Conservation (phyloP, 2,797 vertebrate genomes). For the Acanthopagrus latus region DNA sequence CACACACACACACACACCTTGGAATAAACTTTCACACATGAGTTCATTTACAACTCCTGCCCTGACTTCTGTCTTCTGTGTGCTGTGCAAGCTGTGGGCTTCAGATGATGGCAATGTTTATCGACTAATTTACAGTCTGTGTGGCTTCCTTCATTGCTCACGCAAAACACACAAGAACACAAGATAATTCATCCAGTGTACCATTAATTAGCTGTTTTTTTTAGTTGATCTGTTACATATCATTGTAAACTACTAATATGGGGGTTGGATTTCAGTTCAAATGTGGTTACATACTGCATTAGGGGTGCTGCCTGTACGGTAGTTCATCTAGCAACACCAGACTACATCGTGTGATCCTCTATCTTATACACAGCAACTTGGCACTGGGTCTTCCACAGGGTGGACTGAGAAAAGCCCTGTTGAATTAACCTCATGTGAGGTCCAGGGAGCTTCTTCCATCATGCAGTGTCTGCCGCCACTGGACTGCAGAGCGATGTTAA, state of each 20-base stretch:
- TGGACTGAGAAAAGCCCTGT: background rate
- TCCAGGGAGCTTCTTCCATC: background rate
- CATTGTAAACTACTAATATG: background rate
- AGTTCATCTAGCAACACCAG: background rate
- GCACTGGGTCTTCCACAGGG: background rate
- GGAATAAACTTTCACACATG: background rate
- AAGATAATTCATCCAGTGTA: background rate
- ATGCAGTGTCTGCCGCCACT: constrained; percentile 2
- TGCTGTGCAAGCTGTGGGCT: constrained; percentile 9
- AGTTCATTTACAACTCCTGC: background rate
- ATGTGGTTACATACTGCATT: constrained; percentile 4
- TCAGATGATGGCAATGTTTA: background rate
- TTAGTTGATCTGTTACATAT: background rate
- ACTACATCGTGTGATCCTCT: constrained; percentile 14
- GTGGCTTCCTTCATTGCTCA: constrained; percentile 3
- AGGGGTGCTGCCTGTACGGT: background rate
- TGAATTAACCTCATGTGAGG: background rate
- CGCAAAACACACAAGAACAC: background rate
- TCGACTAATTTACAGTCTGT: background rate
- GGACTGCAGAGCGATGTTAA: constrained; percentile 71
- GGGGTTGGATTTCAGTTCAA: background rate
- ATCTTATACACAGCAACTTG: constrained; percentile 19
- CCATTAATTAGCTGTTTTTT: background rate
- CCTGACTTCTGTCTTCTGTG: background rate
- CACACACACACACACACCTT: background rate